These are phyloP conservation scores for Meloidogyne floridensis DNA, from an alignment of 1,140 invertebrate species.

Conservation along the genomic window DNA sequence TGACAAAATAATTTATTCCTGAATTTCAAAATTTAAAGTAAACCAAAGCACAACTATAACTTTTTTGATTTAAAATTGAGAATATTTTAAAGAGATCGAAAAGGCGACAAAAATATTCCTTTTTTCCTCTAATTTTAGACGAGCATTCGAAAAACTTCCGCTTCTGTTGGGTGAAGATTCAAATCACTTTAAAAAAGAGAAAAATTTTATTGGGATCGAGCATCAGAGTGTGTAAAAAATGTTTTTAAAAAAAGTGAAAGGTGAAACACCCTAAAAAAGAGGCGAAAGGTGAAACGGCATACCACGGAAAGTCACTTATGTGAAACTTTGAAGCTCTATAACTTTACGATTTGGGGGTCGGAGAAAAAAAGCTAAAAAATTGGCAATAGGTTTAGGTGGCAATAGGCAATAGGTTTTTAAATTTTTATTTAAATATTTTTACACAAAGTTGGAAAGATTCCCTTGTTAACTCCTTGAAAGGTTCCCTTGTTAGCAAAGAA, in stretches of 20 bases:
- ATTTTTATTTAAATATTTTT: too few relatives aligned
- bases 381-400: too few relatives aligned
- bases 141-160: slow-evolving; percentile 29
- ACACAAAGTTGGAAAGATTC: too few relatives aligned
- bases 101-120: background rate
- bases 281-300: too few relatives aligned
- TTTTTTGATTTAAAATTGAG: background rate
- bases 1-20: background rate
- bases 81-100: background rate
- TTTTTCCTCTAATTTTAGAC: background rate
- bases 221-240: background rate
- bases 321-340: too few relatives aligned
- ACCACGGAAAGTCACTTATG: too few relatives aligned
- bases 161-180: slow-evolving; percentile 31
- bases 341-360: too few relatives aligned
- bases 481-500: too few relatives aligned
- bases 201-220: background rate
- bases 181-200: slow-evolving; percentile 16
- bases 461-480: too few relatives aligned
- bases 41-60: background rate
- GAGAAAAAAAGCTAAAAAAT: too few relatives aligned
- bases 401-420: too few relatives aligned
- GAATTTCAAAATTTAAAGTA: background rate
- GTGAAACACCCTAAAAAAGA: too few relatives aligned
- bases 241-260: background rate